These are phyloP conservation scores for Brachyistius frenatus DNA, from an alignment of 2,113 vertebrate genomes.

Conservation along the genomic window DNA sequence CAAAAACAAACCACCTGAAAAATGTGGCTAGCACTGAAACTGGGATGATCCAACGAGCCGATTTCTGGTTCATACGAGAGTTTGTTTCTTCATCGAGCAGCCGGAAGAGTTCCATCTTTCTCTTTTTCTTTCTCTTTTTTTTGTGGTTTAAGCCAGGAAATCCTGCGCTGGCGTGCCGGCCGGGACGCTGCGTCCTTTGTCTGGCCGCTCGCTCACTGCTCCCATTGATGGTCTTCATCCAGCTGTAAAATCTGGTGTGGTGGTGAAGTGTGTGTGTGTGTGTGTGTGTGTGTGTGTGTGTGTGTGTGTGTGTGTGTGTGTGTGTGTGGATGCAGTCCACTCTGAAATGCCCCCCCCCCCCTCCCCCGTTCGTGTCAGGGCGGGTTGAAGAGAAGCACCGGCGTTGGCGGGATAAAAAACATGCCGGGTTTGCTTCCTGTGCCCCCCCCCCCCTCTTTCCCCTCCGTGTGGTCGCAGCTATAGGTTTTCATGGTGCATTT, in stretches of 20 bases:
- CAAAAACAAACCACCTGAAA: conserved; percentile 58
- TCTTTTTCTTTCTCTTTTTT: conserved; percentile 54
- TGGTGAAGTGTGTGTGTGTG: conserved; percentile 49
- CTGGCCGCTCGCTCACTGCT: conserved; percentile 72
- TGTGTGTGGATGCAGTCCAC: conserved; percentile 61
- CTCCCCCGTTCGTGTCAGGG: conserved; percentile 51
- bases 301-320: background rate
- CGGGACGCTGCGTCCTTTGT: conserved; percentile 75
- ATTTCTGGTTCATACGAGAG: conserved; percentile 45
- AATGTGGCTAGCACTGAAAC: background rate
- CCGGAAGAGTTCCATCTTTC: conserved; percentile 52
- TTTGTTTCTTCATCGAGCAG: conserved; percentile 51
- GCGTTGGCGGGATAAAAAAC: conserved; percentile 57
- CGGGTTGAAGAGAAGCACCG: conserved; percentile 51
- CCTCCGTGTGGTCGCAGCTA: conserved; percentile 34
- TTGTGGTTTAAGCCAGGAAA: conserved; percentile 81
- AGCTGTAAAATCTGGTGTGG: conserved; percentile 83
- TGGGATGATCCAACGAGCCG: conserved; percentile 31
- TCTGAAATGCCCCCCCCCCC: conserved; percentile 71
- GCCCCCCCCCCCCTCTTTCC: background rate
- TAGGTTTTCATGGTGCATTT: conserved; percentile 71
- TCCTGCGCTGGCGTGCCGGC: conserved; percentile 77
- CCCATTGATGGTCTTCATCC: conserved; percentile 84
- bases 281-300: conserved; percentile 19
- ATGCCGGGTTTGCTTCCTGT: conserved; percentile 79